Conservation (phyloP, 2,113 vertebrate genomes). For the Paradoxurus hermaphroditus region DNA sequence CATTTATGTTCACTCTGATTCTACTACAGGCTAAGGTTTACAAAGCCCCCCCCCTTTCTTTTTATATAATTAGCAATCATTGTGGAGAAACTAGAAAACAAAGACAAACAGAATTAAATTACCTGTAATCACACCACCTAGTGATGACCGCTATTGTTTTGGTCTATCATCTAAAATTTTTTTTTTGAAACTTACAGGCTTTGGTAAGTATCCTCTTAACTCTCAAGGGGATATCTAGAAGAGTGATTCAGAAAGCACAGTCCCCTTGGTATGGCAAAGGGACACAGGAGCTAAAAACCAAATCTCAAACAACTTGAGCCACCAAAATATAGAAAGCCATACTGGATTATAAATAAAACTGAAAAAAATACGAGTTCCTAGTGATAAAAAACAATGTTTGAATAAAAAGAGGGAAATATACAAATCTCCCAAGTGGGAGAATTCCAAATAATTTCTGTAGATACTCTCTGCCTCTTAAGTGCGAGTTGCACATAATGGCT, state of each 20-base stretch:
- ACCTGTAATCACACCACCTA: neutral
- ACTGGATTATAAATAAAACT: neutral
- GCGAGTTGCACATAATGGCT: neutral
- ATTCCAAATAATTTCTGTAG: neutral
- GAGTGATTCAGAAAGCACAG: neutral
- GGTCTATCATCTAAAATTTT: neutral
- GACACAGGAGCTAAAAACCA: neutral
- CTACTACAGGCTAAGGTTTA: neutral
- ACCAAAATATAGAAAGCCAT: neutral
- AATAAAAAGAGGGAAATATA: neutral
- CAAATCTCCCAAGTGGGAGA: neutral
- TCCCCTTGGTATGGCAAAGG: neutral
- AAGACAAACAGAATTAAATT: neutral
- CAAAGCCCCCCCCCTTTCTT: neutral
- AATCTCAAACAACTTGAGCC: neutral
- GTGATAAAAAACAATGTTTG: neutral
- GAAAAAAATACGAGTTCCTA: neutral
- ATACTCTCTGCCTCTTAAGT: neutral
- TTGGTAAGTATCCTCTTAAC: neutral
- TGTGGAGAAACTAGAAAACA: neutral
- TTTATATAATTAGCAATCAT: neutral
- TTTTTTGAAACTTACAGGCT: neutral
- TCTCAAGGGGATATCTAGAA: neutral
- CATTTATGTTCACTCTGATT: neutral
- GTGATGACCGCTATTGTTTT: neutral